Evolutionary conservation across 2,113 vertebrate genomes (phyloP).

Genomic region (Tretioscincus oriximinensis): DNA sequence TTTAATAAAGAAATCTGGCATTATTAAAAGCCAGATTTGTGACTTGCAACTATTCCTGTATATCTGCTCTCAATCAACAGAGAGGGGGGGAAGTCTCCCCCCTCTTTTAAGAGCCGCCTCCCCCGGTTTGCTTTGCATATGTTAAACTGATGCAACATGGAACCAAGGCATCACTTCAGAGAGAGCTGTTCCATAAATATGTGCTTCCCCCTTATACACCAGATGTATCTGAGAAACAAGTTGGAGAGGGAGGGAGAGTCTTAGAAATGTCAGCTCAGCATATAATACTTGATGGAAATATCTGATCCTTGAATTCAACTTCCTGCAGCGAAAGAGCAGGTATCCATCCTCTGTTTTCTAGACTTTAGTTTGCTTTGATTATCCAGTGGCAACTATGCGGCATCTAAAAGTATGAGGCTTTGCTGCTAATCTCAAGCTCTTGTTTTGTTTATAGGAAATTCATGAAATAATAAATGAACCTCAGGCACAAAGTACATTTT

Average conservation of each 20-base stretch:
- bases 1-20: constrained; percentile 77
- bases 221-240: constrained; percentile 65
- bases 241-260: neutral
- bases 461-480: neutral
- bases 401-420: neutral
- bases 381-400: accelerated
- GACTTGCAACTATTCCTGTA: constrained; percentile 64
- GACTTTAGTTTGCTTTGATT: constrained; percentile 25
- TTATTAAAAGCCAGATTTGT: constrained; percentile 72
- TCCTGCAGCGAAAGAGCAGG: constrained; percentile 22
- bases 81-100: constrained; percentile 47
- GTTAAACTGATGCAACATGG: constrained; percentile 64
- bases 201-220: constrained; percentile 62
- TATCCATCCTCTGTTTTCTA: neutral
- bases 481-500: neutral
- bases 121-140: constrained; percentile 60
- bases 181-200: constrained; percentile 59
- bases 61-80: constrained; percentile 76
- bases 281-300: constrained; percentile 1
- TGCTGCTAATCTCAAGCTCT: neutral
- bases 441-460: neutral
- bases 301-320: constrained; percentile 46
- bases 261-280: constrained; percentile 29
- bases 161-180: constrained; percentile 68
- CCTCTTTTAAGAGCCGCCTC: constrained; percentile 59